Conservation (phyloP, 1,140 invertebrate species). For the Colletes gigas region DNA sequence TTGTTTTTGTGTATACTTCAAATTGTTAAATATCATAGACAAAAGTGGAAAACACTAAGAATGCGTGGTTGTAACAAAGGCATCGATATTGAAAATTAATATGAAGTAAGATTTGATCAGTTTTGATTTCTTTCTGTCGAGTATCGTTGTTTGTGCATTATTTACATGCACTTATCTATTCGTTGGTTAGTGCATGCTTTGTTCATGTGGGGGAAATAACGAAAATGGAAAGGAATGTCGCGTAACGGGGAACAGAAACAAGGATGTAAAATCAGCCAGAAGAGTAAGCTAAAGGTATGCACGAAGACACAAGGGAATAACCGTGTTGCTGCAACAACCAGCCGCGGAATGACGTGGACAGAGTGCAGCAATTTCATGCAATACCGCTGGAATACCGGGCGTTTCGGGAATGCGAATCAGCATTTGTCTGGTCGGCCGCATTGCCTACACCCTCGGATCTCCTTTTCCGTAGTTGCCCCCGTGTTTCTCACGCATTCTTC, state of each 20-base stretch:
- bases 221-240: not conserved
- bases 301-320: slow-evolving; percentile 26
- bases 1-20: too few relatives aligned
- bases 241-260: too few relatives aligned
- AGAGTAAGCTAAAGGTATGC: slow-evolving; percentile 10
- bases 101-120: too few relatives aligned
- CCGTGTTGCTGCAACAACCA: slow-evolving; percentile 45
- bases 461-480: slow-evolving; percentile 3
- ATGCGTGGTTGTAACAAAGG: too few relatives aligned
- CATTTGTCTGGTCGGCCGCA: slow-evolving; percentile 69
- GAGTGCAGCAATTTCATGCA: slow-evolving; percentile 79
- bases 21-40: too few relatives aligned
- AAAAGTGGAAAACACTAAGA: too few relatives aligned
- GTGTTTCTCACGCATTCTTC: slow-evolving; percentile 24
- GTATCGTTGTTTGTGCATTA: too few relatives aligned
- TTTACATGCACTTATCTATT: too few relatives aligned
- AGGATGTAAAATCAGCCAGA: not conserved
- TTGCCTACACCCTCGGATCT: slow-evolving; percentile 34
- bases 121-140: too few relatives aligned
- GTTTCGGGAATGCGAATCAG: slow-evolving; percentile 77
- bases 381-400: slow-evolving; percentile 77
- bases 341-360: slow-evolving; percentile 76
- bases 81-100: too few relatives aligned
- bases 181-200: too few relatives aligned
- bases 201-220: not conserved